Evolutionary conservation across 2,888 invertebrate genomes (phyloP), one percentile per base, ranked within the genome.

Genomic region (Phrixothrix hirtus): DNA sequence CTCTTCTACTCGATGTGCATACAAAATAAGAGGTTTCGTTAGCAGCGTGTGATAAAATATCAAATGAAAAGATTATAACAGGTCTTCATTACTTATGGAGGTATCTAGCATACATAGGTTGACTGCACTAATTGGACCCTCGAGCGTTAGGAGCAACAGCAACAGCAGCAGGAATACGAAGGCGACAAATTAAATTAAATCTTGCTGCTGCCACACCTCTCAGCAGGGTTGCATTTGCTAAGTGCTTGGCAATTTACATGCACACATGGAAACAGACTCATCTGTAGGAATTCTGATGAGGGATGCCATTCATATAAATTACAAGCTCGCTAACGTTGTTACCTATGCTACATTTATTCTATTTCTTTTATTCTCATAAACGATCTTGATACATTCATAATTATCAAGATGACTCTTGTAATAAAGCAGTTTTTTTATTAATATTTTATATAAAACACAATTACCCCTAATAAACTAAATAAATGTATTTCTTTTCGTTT

Each of bases 101-200:
- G 59, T 57, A 59, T 61, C 58, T 55, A 55, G 53, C 59, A 55
- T 61, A 57, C 59, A 59, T 61, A 61, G 62, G 64, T 60, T 63
- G 59, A 56, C 45, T 57, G 61, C 61, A 62, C 64, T 65, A 65
- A 65, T 65, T 65, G 65, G 65, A 62, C 64, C 63, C 65, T 65
- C 62, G 59, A 62, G 61, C 61, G 38, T 42, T 46, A 41, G 45
- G 26, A 45, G 55, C 52, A 46, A 46, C 47, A 52, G 50, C 44
- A 46, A 49, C 48, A 32, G 44, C 47, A 53, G 39, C 36, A 44
- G 53, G 45, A 51, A 44, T 46, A 45, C 50, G 51, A 61, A 64
- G 65, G 67, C 64, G 67, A 65, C 64, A 67, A 67, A 67, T 66
- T 67, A 66, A 67, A 66, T 67, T 67, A 65, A 67, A 67, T 67